Base-by-base conservation (phyloP, 1,140 invertebrate species). In the Tetranychus cinnabarinus region DNA sequence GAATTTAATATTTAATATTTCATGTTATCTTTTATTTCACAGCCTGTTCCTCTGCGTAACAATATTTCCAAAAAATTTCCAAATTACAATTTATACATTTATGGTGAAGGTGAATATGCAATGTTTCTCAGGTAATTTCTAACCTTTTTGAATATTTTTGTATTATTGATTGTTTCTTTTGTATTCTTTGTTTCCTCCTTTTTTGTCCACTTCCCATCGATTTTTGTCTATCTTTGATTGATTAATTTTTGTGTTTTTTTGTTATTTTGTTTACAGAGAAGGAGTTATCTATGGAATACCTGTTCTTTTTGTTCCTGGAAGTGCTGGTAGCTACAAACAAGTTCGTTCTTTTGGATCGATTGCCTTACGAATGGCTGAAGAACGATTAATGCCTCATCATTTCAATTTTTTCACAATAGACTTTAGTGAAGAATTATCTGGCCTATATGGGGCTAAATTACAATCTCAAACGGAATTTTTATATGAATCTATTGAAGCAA, bases 291-390 rank as follows among this genome's bases (percentile, higher is more conserved):
- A 77, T 66, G 89, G 90, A 5, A 82, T 91, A 56, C 89, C 90
- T 33, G 86, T 93, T 1, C 75, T 96, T 52, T 96, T 91, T 74
- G 79, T 95, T 61, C 89, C 88, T 56, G 89, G 90, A 48, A 92
- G 91, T 77, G 82, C 81, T 65, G 90, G 90, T 2, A 93, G 88
- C 48, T 81, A 88, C 68, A 86, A 85, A 70, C 87, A 91, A 82
- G 86, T 81, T 50, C 77, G 90, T 34, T 93, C 89, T 6, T 67
- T 95, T 50, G 87, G 85, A 33, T 92, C 89, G 1, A 82, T 95
- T 4, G 85, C 87, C 50, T 72, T 91, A 45, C 75, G 86, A 64
- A 91, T 86, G 76, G 77, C 81, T 35, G 69, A 62, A 75, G 80
- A 67, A 72, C 75, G 62, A 67, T 74, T 59, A 72, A 75, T 36